Evolutionary conservation across 2,797 vertebrate genomes (phyloP).

Genomic region (Eidolon dupreanum): DNA sequence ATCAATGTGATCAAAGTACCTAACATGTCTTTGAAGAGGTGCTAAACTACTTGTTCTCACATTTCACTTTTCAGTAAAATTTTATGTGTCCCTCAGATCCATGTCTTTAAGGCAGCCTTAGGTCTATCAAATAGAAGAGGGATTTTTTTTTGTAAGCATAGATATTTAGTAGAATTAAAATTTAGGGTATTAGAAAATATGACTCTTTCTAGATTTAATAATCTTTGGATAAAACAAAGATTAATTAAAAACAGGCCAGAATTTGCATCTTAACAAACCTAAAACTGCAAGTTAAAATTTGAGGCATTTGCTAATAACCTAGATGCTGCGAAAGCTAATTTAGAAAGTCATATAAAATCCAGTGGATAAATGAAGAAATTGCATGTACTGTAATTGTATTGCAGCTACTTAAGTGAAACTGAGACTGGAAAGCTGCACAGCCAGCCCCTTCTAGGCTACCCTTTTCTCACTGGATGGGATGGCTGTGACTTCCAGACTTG

Average conservation of each 20-base stretch:
- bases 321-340: background rate
- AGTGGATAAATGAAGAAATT: background rate
- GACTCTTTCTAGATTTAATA: background rate
- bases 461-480: rapidly evolving
- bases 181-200: background rate
- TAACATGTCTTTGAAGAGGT: background rate
- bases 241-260: background rate
- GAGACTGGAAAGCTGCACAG: no score
- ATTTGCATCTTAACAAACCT: background rate
- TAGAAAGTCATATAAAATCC: background rate
- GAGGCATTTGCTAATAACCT: background rate
- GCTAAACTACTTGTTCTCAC: background rate
- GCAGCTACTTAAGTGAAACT: background rate
- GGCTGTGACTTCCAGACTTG: background rate
- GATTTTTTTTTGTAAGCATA: background rate
- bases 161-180: constrained; percentile 45
- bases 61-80: background rate
- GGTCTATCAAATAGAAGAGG: background rate
- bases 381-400: rapidly evolving
- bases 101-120: background rate
- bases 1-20: background rate
- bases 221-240: background rate
- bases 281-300: background rate
- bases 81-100: background rate
- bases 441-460: background rate